Evolutionary conservation across 2,888 invertebrate genomes (phyloP), one percentile per base, ranked within the genome.

Genomic region (Pheosia tremula): DNA sequence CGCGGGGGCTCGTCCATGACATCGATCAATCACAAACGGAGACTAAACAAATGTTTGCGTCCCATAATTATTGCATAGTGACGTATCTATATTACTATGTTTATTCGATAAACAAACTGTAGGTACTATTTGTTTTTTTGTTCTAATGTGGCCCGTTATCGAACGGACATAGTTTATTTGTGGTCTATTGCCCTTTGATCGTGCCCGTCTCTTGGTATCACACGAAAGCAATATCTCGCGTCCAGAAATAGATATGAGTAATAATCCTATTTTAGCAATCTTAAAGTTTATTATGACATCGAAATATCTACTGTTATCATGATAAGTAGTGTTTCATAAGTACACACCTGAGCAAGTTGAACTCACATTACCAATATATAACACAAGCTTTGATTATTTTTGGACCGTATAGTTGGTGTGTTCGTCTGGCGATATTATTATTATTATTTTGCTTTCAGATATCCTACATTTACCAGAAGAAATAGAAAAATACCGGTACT

Each of bases 401-500:
- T 0, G 2, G 24, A 24, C 24, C 24, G 24, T 24, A 24, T 24
- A 24, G 24, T 24, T 24, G 24, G 24, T 24, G 24, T 24, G 24
- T 24, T 24, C 24, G 24, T 24, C 24, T 24, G 24, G 24, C 24
- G 24, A 53, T 53, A 37, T 8, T 54, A 10, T 11, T 24, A 11
- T 54, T 54, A 1, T 13, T 55, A 6, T 9, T 39, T 39, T n/a
- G 55, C n/a, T 73, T 89, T 78, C 79, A 95, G 94, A 87, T 96
- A 82, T 77, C 89, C 93, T 6, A 85, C 86, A 24, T 94, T 94
- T 72, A 92, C 93, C 0, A 86, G 93, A 77, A 77, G 95, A 94
- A 90, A 96, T 94, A 67, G 94, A 88, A 86, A 96, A 90, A 87
- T 95, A 59, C 95, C 96, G 0, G 94, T 95, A 69, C 88, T 95